These are phyloP conservation scores for Symphodus melops DNA, from an alignment of 2,113 vertebrate species.

Conservation along the genomic window DNA sequence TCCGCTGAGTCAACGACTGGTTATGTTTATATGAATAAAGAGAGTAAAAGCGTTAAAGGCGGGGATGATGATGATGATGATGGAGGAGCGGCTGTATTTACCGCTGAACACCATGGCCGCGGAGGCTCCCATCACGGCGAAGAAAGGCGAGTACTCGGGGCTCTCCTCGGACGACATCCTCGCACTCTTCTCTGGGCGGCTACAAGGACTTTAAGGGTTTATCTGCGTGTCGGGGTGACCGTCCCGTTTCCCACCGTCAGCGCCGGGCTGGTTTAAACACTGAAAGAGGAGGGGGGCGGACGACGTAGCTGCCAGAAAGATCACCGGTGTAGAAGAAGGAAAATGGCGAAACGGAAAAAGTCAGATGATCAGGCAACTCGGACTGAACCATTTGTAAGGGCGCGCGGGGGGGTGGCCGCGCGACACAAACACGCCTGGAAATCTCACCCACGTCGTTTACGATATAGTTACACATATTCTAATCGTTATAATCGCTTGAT, in stretches of 20 bases:
- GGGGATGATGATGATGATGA: conserved; percentile 20
- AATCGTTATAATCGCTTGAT: fast-evolving
- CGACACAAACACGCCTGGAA: not conserved
- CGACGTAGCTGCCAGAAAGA: conserved; percentile 18
- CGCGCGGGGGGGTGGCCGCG: conserved; percentile 39
- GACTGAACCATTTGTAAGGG: conserved; percentile 55
- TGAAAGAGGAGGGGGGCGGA: conserved; percentile 19
- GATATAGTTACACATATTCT: fast-evolving
- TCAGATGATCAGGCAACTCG: conserved; percentile 79
- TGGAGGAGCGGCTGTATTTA: conserved; percentile 73
- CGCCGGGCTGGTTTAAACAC: conserved; percentile 20
- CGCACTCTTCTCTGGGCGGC: conserved; percentile 57
- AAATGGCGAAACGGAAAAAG: conserved; percentile 86
- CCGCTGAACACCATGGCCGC: conserved; percentile 97
- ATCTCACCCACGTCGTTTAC: not conserved
- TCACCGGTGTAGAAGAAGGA: conserved; percentile 78
- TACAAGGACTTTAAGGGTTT: conserved; percentile 28
- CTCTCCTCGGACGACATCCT: conserved; percentile 78
- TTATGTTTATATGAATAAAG: not conserved
- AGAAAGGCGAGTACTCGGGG: conserved; percentile 95
- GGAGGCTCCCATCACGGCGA: conserved; percentile 96
- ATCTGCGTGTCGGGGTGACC: conserved; percentile 8
- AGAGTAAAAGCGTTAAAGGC: not conserved
- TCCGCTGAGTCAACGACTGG: not conserved
- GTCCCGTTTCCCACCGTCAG: conserved; percentile 43